Conservation (phyloP, 2,888 invertebrate species). For the Quadroppia sp. region DNA sequence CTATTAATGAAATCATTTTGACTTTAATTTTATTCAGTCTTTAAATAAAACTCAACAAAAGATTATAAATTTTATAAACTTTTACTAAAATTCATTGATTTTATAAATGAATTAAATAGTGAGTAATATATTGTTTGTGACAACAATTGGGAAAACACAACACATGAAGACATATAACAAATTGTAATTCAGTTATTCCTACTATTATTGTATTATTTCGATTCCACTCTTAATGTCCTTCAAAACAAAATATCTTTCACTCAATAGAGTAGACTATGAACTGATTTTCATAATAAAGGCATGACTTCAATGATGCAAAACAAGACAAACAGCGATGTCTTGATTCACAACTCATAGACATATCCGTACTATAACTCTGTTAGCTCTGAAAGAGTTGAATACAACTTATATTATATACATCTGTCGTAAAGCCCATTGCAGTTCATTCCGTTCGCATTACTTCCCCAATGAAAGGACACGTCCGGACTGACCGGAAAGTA, state of each 20-base stretch:
- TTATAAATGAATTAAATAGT: too few relatives aligned
- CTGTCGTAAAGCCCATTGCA: background rate
- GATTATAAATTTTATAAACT: too few relatives aligned
- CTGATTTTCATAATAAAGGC: constrained; percentile 36
- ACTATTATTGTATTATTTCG: background rate
- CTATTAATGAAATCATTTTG: too few relatives aligned
- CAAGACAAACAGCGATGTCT: constrained; percentile 21
- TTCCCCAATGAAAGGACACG: constrained; percentile 18
- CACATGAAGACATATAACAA: too few relatives aligned
- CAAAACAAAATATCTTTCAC: background rate
- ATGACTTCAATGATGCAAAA: constrained; percentile 33
- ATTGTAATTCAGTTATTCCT: background rate
- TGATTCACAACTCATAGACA: constrained; percentile 15
- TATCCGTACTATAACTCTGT: constrained; percentile 21
- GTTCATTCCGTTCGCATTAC: constrained; percentile 31
- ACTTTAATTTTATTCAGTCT: too few relatives aligned
- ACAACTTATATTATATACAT: constrained; percentile 25
- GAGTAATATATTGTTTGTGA: background rate
- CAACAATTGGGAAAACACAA: background rate
- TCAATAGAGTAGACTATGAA: background rate
- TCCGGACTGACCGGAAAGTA: constrained; percentile 37
- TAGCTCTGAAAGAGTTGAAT: constrained; percentile 12
- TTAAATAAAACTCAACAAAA: too few relatives aligned
- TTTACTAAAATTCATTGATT: too few relatives aligned
- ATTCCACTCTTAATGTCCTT: background rate